Percentiles rank a stretch among this genome's conserved stretches.
Evolutionary conservation across 2,113 vertebrate genomes (phyloP).

Genomic region (Rhabdomys dilectus): DNA sequence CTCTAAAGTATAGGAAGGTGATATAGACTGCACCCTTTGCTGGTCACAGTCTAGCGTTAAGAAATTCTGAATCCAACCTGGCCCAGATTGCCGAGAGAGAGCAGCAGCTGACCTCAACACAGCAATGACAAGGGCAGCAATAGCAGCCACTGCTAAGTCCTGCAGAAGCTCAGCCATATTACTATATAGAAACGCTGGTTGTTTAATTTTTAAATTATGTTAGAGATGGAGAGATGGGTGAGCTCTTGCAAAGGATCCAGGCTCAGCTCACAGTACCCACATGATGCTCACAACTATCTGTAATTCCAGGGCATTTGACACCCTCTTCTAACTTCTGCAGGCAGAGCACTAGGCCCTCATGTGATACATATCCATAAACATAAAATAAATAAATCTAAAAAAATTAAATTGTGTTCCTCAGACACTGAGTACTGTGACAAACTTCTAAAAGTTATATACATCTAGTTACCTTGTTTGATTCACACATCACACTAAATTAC

Average conservation of each 20-base stretch:
- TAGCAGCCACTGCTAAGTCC: not conserved
- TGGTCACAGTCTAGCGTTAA: not conserved
- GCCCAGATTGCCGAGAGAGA: not conserved
- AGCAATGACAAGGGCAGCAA: not conserved
- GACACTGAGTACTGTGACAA: not conserved
- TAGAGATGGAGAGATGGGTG: not conserved
- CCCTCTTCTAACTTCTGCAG: not conserved
- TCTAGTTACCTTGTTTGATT: not conserved
- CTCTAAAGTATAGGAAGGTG: not conserved
- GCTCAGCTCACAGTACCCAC: not conserved
- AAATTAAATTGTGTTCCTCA: slow-evolving; percentile 12
- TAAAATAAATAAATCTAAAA: not conserved
- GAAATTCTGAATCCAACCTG: not conserved
- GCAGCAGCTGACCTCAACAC: not conserved
- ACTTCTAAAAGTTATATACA: not conserved
- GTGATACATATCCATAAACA: not conserved
- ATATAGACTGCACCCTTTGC: not conserved
- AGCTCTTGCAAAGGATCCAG: not conserved
- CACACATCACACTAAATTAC: slow-evolving; percentile 19
- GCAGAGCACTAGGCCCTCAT: not conserved
- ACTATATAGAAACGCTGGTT: not conserved
- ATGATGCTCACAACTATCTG: not conserved
- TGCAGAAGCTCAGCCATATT: not conserved
- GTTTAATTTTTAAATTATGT: not conserved
- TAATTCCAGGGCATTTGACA: not conserved